These are phyloP conservation scores for Papilio helenus DNA, from an alignment of 1,140 invertebrate species.

Conservation along the genomic window DNA sequence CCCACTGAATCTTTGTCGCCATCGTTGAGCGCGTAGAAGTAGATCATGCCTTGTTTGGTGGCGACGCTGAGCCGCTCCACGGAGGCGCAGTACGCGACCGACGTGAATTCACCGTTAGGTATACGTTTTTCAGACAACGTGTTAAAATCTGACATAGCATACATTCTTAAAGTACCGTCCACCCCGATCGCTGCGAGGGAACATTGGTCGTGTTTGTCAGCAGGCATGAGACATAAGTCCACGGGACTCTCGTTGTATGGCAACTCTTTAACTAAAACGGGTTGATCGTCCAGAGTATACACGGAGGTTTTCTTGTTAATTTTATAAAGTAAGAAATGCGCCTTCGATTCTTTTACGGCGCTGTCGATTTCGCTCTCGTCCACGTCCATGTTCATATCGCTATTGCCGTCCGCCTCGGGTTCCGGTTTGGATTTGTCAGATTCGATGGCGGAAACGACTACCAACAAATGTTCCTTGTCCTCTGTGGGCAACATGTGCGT, in stretches of 20 bases:
- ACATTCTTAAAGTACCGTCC: conserved; percentile 87
- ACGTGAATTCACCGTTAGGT: conserved; percentile 88
- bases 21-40: conserved; percentile 91
- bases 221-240: conserved; percentile 87
- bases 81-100: conserved; percentile 90
- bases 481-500: conserved; percentile 85
- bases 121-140: conserved; percentile 85
- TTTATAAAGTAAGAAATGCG: conserved; percentile 74
- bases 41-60: conserved; percentile 89
- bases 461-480: conserved; percentile 86
- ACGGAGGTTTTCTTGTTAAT: conserved; percentile 72
- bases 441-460: conserved; percentile 83
- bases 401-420: conserved; percentile 59
- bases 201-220: conserved; percentile 71
- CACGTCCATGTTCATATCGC: conserved; percentile 73
- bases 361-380: conserved; percentile 62
- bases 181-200: conserved; percentile 83
- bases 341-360: conserved; percentile 62
- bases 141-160: conserved; percentile 86
- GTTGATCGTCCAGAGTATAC: conserved; percentile 83
- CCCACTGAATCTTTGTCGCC: conserved; percentile 87
- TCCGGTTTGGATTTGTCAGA: conserved; percentile 61
- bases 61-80: conserved; percentile 93
- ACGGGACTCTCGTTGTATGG: conserved; percentile 85
- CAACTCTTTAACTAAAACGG: conserved; percentile 85